Base-by-base conservation (phyloP, 2,888 invertebrate species). In the Lottia scabra region DNA sequence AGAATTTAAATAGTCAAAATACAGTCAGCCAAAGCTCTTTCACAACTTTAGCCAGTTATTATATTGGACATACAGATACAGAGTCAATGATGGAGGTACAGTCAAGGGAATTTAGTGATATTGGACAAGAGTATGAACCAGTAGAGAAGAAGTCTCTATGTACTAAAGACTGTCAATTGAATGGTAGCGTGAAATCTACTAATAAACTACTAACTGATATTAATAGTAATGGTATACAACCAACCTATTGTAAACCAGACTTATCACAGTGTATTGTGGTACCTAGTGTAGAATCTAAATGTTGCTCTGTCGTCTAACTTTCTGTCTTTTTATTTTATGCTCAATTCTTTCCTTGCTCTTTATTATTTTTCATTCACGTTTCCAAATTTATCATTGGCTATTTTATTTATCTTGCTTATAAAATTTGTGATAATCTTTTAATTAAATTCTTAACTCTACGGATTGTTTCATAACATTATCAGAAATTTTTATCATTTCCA, bases 291-390 rank as follows among this genome's bases (percentile, higher is more conserved):
- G 84, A 84, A 68, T 82, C 84, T 48, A 86, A 84, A 74, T 86
- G 86, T 74, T 86, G 86, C 71, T 85, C 86, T 56, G 79, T 86
- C 15, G 82, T 86, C 62, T 86, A 72, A 80, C 27, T 63, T 48
- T 8, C 12, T 38, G 38, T 38, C 38, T 2, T 38, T 8, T 38
- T 38, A 38, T 38, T 19, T 65, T 23, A 43, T 63, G 44, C 62
- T 23, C 68, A 48, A 16, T 44, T 19, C 8, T 62, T 44, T 38
- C 63, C 63, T 68, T 68, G 63, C 19, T 43, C 43, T 13, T 38
- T 38, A 38, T 38, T 38, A 38, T 38, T 38, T 38, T 10, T 38
- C 38, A 38, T 38, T 38, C 38, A 38, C 8, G 30, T 30, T 30
- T 30, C 30, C 2, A 30, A 5, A 38, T 6, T 38, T 38, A 38